phyloP scores from a whole-genome alignment of 2,113 vertebrate genomes.

The Protobothrops mucrosquamatus region DNA sequence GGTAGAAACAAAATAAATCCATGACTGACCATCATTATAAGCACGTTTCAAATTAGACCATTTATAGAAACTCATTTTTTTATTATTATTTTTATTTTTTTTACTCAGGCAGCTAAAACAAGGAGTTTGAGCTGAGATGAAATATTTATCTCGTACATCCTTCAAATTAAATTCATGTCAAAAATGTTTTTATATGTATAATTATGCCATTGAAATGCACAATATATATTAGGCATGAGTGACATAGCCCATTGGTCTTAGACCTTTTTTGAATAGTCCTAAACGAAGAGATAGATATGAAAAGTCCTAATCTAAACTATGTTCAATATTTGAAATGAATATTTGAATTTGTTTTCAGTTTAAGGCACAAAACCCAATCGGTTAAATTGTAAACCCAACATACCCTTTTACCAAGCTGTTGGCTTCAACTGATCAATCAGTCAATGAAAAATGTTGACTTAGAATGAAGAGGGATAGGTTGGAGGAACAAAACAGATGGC shows the following conservation, averaged over 20 bases:
- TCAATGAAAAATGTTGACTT: too few species aligned
- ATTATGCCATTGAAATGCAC: background rate
- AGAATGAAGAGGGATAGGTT: too few species aligned
- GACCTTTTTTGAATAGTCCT: background rate
- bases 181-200: background rate
- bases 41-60: background rate
- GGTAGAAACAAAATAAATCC: background rate
- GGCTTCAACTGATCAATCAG: too few species aligned
- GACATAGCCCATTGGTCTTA: background rate
- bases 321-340: too few species aligned
- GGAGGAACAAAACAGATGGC: too few species aligned
- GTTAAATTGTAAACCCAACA: too few species aligned
- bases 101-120: background rate
- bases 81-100: background rate
- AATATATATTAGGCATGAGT: background rate
- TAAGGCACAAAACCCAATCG: too few species aligned
- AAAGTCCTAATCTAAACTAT: too few species aligned
- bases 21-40: background rate
- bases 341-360: too few species aligned
- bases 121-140: background rate
- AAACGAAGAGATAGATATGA: background rate
- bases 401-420: too few species aligned
- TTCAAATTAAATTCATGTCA: background rate
- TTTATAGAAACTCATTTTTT: background rate
- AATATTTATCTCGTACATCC: background rate